phyloP scores from a whole-genome alignment of 92 coral and sea anemone genomes.

The Palythoa caribaeorum region DNA sequence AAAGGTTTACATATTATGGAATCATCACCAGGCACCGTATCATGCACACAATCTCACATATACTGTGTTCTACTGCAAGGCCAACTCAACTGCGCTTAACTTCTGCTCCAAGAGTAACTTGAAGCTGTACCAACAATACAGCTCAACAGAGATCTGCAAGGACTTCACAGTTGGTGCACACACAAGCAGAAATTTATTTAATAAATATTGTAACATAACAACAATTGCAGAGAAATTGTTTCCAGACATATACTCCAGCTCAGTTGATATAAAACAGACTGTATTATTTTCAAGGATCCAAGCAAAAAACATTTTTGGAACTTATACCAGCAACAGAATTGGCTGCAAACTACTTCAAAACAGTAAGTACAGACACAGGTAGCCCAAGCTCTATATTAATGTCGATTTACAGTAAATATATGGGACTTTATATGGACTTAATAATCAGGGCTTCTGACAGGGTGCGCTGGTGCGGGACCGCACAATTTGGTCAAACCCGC shows the following conservation, averaged over 20 bases:
- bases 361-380: background rate
- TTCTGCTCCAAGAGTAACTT: background rate
- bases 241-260: background rate
- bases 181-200: background rate
- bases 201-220: background rate
- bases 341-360: background rate
- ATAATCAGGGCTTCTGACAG: too few species aligned
- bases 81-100: background rate
- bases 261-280: background rate
- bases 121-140: background rate
- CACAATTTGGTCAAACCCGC: too few species aligned
- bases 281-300: background rate
- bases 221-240: background rate
- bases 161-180: background rate
- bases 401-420: too few species aligned
- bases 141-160: background rate
- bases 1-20: background rate
- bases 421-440: too few species aligned
- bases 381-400: too few species aligned
- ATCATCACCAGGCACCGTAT: background rate
- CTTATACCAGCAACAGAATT: background rate
- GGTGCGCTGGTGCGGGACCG: too few species aligned
- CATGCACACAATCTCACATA: background rate
- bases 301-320: background rate
- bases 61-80: background rate